Evolutionary conservation across 2,888 invertebrate species (phyloP), one percentile per base, ranked within the genome.

Genomic region (Schrankia costaestrigalis): DNA sequence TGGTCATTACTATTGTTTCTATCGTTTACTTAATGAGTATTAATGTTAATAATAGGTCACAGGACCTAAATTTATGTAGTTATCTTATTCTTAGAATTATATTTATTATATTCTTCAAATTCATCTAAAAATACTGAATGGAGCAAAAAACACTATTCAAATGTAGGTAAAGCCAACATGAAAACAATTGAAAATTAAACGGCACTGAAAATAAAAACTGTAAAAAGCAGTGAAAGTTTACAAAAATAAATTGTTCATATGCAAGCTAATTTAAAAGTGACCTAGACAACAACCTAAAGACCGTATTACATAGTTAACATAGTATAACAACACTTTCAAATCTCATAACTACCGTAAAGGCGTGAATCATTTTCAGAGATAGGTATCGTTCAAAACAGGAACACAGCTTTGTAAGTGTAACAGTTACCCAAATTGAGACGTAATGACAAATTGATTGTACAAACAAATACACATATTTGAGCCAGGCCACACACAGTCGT

Each of bases 341-440:
- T 67, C 56, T 58, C 53, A 56, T 56, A 63, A 66, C 52, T 66
- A 64, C 66, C 60, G 76, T 72, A 74, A 75, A 72, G 66, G 51
- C 78, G 54, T 82, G 84, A 85, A 63, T 84, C 81, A 84, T 65
- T 77, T 78, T 78, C 73, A 80, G 80, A n/a, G n/a, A n/a, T n/a
- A n/a, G 76, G 75, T 82, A 77, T 66, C 71, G 77, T 82, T 78
- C 73, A 75, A 63, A 39, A 46, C 48, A 65, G 58, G 57, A 64
- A 62, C 60, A 54, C 59, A n/a, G n/a, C 63, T 56, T 56, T 51
- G 56, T 55, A 64, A 37, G 14, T 32, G 78, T 81, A 80, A 82
- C 83, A 81, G 76, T 81, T 78, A 78, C 74, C 79, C 62, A 78
- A 81, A 82, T 83, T 70, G 67, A 78, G 68, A 78, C 78, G 73